Evolutionary conservation across 2,797 vertebrate genomes (phyloP).

Genomic region (Cephalopachus bancanus): DNA sequence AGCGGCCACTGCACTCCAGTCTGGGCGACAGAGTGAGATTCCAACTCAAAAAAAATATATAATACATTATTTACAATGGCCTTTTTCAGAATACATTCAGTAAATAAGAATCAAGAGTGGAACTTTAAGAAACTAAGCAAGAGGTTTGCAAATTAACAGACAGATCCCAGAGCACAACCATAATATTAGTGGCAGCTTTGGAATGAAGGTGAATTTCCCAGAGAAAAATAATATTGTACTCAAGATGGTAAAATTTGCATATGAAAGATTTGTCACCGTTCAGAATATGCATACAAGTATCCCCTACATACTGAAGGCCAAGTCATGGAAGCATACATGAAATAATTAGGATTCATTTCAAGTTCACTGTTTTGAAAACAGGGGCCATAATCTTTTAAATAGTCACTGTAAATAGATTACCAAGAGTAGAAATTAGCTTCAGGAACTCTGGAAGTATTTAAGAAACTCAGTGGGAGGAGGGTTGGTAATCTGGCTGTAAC

Average conservation of each 20-base stretch:
- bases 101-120: constrained; percentile 63
- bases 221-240: not conserved
- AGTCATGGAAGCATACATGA: not conserved
- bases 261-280: not conserved
- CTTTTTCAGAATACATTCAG: constrained; percentile 46
- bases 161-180: not conserved
- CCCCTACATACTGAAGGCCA: not conserved
- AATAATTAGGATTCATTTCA: not conserved
- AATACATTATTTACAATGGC: constrained; percentile 54
- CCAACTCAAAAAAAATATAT: no score
- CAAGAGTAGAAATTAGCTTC: not conserved
- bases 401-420: not conserved
- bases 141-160: constrained; percentile 6
- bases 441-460: not conserved
- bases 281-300: not conserved
- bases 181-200: not conserved
- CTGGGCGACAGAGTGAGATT: no score
- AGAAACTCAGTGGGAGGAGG: not conserved
- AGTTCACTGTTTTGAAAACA: not conserved
- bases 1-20: no score
- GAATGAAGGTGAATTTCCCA: not conserved
- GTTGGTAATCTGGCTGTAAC: not conserved
- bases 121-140: constrained; percentile 22
- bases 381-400: not conserved
- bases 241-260: not conserved